Evolutionary conservation across 2,888 invertebrate species (phyloP).

Genomic region (Griposia aprilina): DNA sequence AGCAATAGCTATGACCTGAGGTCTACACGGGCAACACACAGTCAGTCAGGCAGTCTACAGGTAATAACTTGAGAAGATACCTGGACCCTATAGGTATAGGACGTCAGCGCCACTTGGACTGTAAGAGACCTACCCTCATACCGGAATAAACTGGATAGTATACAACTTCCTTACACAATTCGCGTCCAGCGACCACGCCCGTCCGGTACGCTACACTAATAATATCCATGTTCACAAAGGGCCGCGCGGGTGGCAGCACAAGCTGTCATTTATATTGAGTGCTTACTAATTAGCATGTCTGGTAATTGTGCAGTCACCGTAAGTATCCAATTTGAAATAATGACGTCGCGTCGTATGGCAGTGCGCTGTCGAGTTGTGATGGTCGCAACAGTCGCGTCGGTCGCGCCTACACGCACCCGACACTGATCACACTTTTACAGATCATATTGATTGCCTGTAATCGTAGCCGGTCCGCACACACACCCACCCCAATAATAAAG

Average conservation of each 20-base stretch:
- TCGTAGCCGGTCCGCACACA: neutral
- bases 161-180: no score
- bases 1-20: no score
- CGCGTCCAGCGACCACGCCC: no score
- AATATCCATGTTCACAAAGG: no score
- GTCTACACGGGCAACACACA: no score
- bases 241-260: neutral
- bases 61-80: no score
- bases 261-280: neutral
- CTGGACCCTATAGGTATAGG: no score
- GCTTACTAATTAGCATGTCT: constrained; percentile 28
- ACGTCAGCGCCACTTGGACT: no score
- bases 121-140: no score
- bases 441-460: neutral
- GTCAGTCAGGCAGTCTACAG: no score
- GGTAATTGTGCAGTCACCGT: constrained; percentile 26
- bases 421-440: no score
- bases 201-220: neutral
- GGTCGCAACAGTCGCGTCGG: neutral
- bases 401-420: neutral
- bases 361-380: neutral
- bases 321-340: constrained; percentile 33
- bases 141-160: no score
- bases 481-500: neutral
- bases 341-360: constrained; percentile 10